phyloP scores from a whole-genome alignment of 2,797 vertebrate genomes.

The Melopsittacus undulatus region DNA sequence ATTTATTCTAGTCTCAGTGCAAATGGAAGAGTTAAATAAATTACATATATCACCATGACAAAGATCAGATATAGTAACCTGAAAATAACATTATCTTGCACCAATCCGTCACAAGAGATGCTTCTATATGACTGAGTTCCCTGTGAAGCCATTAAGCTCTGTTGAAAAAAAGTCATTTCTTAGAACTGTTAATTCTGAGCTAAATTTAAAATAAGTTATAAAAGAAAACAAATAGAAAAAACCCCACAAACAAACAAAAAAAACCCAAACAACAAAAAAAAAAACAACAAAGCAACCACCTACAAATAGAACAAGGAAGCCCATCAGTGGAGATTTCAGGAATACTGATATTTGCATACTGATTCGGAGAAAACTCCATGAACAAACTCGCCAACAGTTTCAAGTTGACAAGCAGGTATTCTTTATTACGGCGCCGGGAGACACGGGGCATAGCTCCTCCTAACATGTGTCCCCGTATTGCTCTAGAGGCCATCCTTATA shows the following conservation, averaged over 20 bases:
- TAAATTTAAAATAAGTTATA: not conserved
- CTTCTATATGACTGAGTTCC: not conserved
- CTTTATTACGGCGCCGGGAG: too few relatives aligned
- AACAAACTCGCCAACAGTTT: too few relatives aligned
- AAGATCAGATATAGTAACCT: not conserved
- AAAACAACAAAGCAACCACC: not conserved
- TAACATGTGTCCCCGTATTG: too few relatives aligned
- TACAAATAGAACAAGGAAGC: not conserved
- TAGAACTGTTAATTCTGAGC: not conserved
- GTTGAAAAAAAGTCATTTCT: not conserved
- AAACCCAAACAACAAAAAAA: not conserved
- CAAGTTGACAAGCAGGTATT: too few relatives aligned
- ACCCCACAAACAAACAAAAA: not conserved
- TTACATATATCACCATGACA: constrained; percentile 8
- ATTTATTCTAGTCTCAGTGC: not conserved
- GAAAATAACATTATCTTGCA: not conserved
- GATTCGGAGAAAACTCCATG: too few relatives aligned
- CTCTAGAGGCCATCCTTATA: too few relatives aligned
- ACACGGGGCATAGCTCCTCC: too few relatives aligned
- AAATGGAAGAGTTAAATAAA: not conserved
- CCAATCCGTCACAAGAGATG: not conserved
- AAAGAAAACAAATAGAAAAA: not conserved
- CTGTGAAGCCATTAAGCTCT: not conserved
- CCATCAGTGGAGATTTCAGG: not conserved
- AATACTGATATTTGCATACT: not conserved